phyloP scores from a whole-genome alignment of 2,888 invertebrate species.

The Eulithis prunata region DNA sequence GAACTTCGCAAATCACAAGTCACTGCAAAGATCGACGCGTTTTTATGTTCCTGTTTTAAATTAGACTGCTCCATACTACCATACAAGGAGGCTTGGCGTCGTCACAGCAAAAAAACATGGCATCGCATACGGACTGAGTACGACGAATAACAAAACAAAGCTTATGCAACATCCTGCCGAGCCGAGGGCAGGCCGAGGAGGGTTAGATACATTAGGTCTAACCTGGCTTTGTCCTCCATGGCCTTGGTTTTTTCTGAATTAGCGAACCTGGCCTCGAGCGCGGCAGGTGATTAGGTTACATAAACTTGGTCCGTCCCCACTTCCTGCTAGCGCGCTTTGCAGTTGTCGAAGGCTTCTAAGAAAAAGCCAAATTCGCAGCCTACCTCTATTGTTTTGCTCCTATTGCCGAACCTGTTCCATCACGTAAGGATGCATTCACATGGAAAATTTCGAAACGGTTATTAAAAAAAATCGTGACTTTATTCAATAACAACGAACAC shows the following conservation, averaged over 20 bases:
- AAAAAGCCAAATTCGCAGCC: slow-evolving; percentile 76
- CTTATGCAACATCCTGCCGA: slow-evolving; percentile 83
- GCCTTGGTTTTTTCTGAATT: slow-evolving; percentile 80
- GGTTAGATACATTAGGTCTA: slow-evolving; percentile 72
- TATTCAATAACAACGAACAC: slow-evolving; percentile 5
- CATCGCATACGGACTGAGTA: slow-evolving; percentile 64
- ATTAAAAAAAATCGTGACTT: slow-evolving; percentile 9
- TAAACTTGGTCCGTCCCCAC: slow-evolving; percentile 81
- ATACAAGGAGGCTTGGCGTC: slow-evolving; percentile 46
- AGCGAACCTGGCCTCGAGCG: slow-evolving; percentile 70
- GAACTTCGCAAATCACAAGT: slow-evolving; percentile 51
- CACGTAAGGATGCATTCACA: slow-evolving; percentile 57
- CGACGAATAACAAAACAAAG: slow-evolving; percentile 78
- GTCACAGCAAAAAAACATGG: slow-evolving; percentile 73
- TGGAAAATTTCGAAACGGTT: slow-evolving; percentile 35
- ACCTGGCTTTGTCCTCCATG: slow-evolving; percentile 69
- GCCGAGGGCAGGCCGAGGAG: slow-evolving; percentile 56
- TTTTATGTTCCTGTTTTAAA: slow-evolving; percentile 30
- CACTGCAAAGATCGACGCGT: slow-evolving; percentile 41
- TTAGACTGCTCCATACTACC: slow-evolving; percentile 24
- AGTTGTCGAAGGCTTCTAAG: slow-evolving; percentile 79
- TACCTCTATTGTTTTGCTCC: slow-evolving; percentile 70
- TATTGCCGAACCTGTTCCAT: slow-evolving; percentile 66
- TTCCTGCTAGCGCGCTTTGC: slow-evolving; percentile 81
- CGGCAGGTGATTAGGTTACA: slow-evolving; percentile 84